Percentiles rank a stretch among this genome's conserved stretches.
Evolutionary conservation across 1,140 invertebrate genomes (phyloP).

Genomic region (Achatina immaculata): DNA sequence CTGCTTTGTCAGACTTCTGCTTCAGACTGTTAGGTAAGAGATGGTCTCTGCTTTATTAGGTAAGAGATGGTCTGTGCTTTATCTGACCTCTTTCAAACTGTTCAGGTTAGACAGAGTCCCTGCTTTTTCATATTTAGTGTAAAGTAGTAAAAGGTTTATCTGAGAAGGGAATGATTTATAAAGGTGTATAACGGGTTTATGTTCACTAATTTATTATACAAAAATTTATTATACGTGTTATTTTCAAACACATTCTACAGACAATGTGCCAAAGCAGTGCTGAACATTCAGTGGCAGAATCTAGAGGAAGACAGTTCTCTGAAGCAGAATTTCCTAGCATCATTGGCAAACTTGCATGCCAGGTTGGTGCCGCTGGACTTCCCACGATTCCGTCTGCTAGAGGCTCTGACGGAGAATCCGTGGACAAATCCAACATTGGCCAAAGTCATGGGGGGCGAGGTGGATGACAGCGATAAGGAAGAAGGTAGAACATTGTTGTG

Average conservation of each 20-base stretch:
- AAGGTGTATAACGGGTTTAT: no score
- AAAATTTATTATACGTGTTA: no score
- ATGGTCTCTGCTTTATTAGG: no score
- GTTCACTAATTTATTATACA: no score
- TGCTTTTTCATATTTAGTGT: no score
- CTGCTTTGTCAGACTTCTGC: no score
- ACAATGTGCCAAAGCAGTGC: slow-evolving; percentile 55
- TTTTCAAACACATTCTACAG: slow-evolving; percentile 32
- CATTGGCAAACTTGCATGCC: slow-evolving; percentile 47
- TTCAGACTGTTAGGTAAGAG: no score
- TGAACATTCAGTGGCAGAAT: slow-evolving; percentile 61
- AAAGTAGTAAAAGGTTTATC: no score
- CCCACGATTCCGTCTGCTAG: slow-evolving; percentile 50
- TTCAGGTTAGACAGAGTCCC: no score
- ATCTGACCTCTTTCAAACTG: no score
- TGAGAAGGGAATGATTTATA: no score
- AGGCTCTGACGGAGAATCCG: slow-evolving; percentile 51
- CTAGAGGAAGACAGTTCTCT: slow-evolving; percentile 51
- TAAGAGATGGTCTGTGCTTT: no score
- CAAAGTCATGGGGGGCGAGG: slow-evolving; percentile 58
- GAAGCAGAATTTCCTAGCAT: slow-evolving; percentile 52
- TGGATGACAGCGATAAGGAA: slow-evolving; percentile 48
- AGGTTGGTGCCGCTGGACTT: slow-evolving; percentile 49
- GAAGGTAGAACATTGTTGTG: slow-evolving; percentile 29
- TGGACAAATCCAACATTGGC: slow-evolving; percentile 57